Base-by-base conservation (phyloP, 2,888 invertebrate genomes). In the Crossocerus cetratus region DNA sequence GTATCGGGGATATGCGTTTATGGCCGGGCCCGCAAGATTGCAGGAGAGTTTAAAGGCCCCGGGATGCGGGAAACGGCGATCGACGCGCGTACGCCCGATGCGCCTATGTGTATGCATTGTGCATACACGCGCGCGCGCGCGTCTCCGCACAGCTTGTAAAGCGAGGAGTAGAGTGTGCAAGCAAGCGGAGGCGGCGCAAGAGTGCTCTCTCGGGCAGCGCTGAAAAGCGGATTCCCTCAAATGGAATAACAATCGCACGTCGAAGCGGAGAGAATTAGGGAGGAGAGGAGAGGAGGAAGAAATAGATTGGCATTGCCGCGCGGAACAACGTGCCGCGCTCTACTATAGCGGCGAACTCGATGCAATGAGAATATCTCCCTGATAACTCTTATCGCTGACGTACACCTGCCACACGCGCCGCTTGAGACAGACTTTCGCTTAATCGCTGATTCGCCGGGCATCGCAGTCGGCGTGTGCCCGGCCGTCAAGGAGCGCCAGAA, bases 231-330 rank as follows among this genome's bases (percentile, higher is more conserved):
- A 32, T 8, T 32, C 32, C 3, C 32, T 32, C 8, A 5, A 4
- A 32, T 8, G 32, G 32, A 32, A 32, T 32, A 32, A 32, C 32
- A 32, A 32, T 32, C 8, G 32, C 8, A 32, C 32, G 32, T 32
- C n/a, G 63, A 67, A 72, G 64, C 69, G 57, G 57, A 62, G 63
- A 66, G 61, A 56, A 63, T 53, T n/a, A n/a, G 65, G 60, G 59
- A 71, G 69, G n/a, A n/a, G 65, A 72, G 67, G n/a, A 32, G 65
- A 70, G 53, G 69, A 45, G 66, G 66, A 65, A 69, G 69, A 66
- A 73, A 69, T 14, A 49, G 49, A 49, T 49, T 16, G 49, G 49
- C 16, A 14, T 49, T 49, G 49, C 8, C 3, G 55, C 57, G 55
- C n/a, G 11, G 23, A 67, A 65, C 18, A 42, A 42, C 58, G 14